Evolutionary conservation across 2,888 invertebrate species (phyloP).

Genomic region (Xestia ashworthii): DNA sequence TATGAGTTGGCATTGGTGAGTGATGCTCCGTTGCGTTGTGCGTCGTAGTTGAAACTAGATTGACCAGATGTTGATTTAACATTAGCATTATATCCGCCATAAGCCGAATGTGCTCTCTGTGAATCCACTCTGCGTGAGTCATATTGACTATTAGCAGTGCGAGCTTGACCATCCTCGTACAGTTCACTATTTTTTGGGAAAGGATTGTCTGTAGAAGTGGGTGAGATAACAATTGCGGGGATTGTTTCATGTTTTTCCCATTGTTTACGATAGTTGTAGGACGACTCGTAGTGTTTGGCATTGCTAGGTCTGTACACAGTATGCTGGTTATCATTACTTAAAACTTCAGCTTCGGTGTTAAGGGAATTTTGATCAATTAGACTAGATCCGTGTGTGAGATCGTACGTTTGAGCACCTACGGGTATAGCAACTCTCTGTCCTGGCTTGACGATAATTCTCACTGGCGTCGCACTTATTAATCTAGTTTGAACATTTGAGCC

Average conservation of each 20-base stretch:
- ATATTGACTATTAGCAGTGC: slow-evolving; percentile 65
- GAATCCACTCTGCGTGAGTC: slow-evolving; percentile 67
- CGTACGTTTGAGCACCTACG: slow-evolving; percentile 76
- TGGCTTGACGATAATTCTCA: slow-evolving; percentile 80
- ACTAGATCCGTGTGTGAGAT: slow-evolving; percentile 68
- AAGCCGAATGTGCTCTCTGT: slow-evolving; percentile 69
- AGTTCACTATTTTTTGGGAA: slow-evolving; percentile 79
- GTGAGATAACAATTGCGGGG: slow-evolving; percentile 70
- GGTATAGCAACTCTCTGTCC: slow-evolving; percentile 81
- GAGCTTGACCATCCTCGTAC: slow-evolving; percentile 76
- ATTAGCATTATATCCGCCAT: slow-evolving; percentile 73
- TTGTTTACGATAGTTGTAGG: slow-evolving; percentile 85
- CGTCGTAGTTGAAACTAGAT: slow-evolving; percentile 72
- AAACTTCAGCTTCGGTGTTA: slow-evolving; percentile 78
- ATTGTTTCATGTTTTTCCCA: slow-evolving; percentile 85
- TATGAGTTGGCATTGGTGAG: slow-evolving; percentile 66
- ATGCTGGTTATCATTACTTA: slow-evolving; percentile 68
- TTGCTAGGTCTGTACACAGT: slow-evolving; percentile 68
- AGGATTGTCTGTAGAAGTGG: slow-evolving; percentile 75
- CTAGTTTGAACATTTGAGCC: slow-evolving; percentile 72
- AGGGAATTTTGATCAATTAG: slow-evolving; percentile 75
- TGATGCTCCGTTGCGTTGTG: slow-evolving; percentile 65
- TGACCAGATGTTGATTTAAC: slow-evolving; percentile 74
- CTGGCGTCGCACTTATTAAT: slow-evolving; percentile 75
- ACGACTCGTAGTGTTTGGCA: slow-evolving; percentile 83